These are phyloP conservation scores for Homarus americanus DNA, from an alignment of 1,140 invertebrate genomes.

Conservation along the genomic window DNA sequence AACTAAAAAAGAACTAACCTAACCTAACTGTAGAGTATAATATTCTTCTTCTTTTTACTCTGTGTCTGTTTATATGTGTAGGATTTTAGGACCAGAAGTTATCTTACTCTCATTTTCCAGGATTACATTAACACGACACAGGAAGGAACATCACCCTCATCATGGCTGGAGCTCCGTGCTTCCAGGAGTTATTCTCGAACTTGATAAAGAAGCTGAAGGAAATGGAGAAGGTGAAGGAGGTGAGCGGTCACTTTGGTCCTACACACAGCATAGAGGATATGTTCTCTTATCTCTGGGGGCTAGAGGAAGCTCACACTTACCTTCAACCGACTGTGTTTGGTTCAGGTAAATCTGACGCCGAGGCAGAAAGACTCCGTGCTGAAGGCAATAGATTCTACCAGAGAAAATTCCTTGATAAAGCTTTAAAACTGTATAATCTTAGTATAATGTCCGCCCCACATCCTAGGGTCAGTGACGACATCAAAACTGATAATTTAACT, in stretches of 20 bases:
- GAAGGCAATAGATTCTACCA: slow-evolving; percentile 56
- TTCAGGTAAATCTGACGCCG: slow-evolving; percentile 39
- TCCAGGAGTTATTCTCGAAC: slow-evolving; percentile 46
- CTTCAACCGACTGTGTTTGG: slow-evolving; percentile 8
- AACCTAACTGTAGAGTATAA: too few relatives aligned
- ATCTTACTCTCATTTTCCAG: slow-evolving; percentile 7
- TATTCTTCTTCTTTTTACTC: too few relatives aligned
- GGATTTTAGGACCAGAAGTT: too few relatives aligned
- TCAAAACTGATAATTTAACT: not conserved
- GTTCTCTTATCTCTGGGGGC: slow-evolving; percentile 51
- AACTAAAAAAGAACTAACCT: too few relatives aligned
- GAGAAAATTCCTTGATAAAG: slow-evolving; percentile 48
- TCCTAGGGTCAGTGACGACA: not conserved
- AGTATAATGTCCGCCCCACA: slow-evolving; percentile 51
- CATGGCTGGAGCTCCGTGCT: not conserved
- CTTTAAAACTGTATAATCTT: slow-evolving; percentile 37
- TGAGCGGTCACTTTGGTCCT: slow-evolving; percentile 45
- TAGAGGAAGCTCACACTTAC: slow-evolving; percentile 23
- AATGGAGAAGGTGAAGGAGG: slow-evolving; percentile 23
- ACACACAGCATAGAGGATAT: slow-evolving; percentile 18
- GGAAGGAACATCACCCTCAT: not conserved
- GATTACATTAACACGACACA: not conserved
- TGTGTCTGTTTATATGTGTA: too few relatives aligned
- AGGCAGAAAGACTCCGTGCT: slow-evolving; percentile 38
- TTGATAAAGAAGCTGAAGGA: slow-evolving; percentile 38